Evolutionary conservation across 2,113 vertebrate species (phyloP).

Genomic region (Lophochroa leadbeateri): DNA sequence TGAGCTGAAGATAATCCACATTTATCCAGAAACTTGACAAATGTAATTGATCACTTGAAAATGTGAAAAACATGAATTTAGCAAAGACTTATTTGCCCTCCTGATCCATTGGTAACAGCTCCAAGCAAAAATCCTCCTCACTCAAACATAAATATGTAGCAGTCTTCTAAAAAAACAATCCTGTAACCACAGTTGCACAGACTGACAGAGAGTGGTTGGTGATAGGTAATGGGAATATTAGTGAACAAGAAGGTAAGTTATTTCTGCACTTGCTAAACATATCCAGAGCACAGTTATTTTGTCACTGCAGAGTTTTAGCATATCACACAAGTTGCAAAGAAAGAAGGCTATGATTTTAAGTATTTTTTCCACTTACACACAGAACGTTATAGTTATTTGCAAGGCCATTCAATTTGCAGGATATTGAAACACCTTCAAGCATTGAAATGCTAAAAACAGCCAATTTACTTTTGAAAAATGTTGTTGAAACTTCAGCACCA

Average conservation of each 20-base stretch:
- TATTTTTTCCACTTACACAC: neutral
- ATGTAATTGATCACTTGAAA: slow-evolving; percentile 5
- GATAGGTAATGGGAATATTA: neutral
- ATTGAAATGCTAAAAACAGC: neutral
- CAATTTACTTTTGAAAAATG: neutral
- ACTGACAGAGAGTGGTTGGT: neutral
- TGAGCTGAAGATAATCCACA: neutral
- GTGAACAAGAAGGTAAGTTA: neutral
- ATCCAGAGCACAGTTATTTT: neutral
- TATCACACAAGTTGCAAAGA: neutral
- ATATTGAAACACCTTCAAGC: neutral
- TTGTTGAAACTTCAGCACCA: neutral
- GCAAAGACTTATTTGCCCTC: neutral
- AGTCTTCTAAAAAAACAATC: neutral
- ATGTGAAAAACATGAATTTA: neutral
- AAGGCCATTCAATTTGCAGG: neutral
- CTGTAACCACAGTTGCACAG: neutral
- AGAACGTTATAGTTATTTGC: neutral
- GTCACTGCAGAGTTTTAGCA: neutral
- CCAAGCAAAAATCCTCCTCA: neutral
- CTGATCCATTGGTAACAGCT: neutral
- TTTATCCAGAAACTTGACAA: slow-evolving; percentile 29
- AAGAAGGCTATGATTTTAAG: neutral
- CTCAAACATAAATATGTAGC: neutral
- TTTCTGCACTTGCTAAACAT: neutral